Conservation (phyloP, 2,113 vertebrate genomes). For the Smithornis capensis region DNA sequence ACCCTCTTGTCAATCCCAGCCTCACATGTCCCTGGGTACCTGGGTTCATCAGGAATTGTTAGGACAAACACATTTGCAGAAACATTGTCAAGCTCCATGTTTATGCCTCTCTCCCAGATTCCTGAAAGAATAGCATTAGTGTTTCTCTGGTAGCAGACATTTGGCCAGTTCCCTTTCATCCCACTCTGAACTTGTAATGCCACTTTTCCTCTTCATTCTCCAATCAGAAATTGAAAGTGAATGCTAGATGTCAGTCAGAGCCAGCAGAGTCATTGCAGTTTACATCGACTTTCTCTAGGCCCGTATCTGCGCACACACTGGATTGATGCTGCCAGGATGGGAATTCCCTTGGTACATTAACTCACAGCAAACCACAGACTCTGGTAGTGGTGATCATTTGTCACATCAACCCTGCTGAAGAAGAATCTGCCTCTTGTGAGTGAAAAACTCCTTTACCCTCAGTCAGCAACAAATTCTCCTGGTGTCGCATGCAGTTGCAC, state of each 20-base stretch:
- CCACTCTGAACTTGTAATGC: neutral
- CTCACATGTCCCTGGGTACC: neutral
- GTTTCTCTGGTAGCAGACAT: neutral
- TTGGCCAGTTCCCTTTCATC: neutral
- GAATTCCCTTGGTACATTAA: neutral
- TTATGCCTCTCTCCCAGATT: neutral
- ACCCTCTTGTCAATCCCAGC: neutral
- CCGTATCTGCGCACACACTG: neutral
- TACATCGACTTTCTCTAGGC: neutral
- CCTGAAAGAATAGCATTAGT: neutral
- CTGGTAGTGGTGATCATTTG: neutral
- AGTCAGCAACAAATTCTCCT: neutral
- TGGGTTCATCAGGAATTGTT: neutral
- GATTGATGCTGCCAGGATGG: rapidly evolving
- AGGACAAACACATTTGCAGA: neutral
- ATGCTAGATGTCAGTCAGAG: neutral
- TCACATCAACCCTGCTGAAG: neutral
- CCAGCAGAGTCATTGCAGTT: neutral
- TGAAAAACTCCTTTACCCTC: neutral
- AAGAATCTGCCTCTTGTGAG: neutral
- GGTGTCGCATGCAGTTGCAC: neutral
- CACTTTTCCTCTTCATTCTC: neutral
- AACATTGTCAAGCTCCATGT: neutral
- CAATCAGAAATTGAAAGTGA: neutral
- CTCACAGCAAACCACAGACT: neutral